Evolutionary conservation across 2,797 vertebrate genomes (phyloP).

Genomic region (Argya squamiceps): DNA sequence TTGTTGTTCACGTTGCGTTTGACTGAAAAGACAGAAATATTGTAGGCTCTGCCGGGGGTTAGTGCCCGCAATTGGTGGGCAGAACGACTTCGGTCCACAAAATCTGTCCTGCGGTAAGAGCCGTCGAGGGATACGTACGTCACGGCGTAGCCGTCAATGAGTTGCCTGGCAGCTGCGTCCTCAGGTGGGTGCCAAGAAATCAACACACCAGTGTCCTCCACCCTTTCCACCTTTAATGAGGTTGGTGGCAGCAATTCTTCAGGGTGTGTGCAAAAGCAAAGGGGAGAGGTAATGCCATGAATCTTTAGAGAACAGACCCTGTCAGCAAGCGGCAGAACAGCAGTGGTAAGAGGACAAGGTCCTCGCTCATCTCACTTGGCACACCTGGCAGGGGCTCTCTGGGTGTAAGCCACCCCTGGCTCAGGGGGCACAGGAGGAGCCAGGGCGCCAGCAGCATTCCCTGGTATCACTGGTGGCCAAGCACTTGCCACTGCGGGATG

Average conservation of each 20-base stretch:
- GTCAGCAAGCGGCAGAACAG: slow-evolving; percentile 7
- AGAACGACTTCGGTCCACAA: slow-evolving; percentile 87
- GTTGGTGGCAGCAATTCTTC: slow-evolving; percentile 94
- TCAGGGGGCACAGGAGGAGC: background rate
- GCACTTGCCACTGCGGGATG: accelerated
- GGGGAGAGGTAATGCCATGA: slow-evolving; percentile 59
- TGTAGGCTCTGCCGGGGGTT: slow-evolving; percentile 89
- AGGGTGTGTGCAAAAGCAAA: slow-evolving; percentile 66
- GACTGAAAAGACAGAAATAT: slow-evolving; percentile 95
- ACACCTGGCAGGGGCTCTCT: background rate
- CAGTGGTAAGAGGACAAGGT: background rate
- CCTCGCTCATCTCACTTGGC: background rate
- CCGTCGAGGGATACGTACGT: slow-evolving; percentile 88
- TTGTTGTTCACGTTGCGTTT: slow-evolving; percentile 91
- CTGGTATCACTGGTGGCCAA: background rate
- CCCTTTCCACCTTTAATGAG: slow-evolving; percentile 89
- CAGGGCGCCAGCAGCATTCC: accelerated
- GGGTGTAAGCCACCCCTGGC: background rate
- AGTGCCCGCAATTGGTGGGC: slow-evolving; percentile 88
- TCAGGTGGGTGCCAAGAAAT: slow-evolving; percentile 91
- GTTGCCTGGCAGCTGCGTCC: slow-evolving; percentile 76
- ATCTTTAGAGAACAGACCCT: slow-evolving; percentile 55
- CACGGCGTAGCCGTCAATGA: slow-evolving; percentile 91
- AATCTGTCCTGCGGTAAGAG: slow-evolving; percentile 87
- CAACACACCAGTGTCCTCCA: slow-evolving; percentile 92